These are phyloP conservation scores for Drosophila peninsularis DNA, from an alignment of 2,888 invertebrate species.

Conservation along the genomic window DNA sequence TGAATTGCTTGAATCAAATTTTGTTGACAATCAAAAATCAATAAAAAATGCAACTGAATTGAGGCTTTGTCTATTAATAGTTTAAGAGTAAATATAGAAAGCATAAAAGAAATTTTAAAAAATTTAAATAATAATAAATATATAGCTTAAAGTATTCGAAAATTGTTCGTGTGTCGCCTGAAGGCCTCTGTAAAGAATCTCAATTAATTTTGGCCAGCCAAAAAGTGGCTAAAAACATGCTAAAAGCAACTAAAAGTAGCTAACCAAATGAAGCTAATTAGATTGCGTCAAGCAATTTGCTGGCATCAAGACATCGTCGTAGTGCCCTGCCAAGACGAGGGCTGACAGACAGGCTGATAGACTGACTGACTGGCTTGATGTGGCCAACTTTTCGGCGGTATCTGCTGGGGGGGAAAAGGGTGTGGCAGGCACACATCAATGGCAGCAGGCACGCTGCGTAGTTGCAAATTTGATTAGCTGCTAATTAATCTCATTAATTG, in stretches of 20 bases:
- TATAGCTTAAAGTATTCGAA: neutral
- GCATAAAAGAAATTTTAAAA: no score
- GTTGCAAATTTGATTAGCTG: slow-evolving; percentile 74
- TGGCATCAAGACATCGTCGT: slow-evolving; percentile 47
- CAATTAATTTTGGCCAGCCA: slow-evolving; percentile 18
- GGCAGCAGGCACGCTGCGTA: slow-evolving; percentile 50
- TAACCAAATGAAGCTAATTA: slow-evolving; percentile 71
- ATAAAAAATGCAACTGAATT: neutral
- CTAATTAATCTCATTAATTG: slow-evolving; percentile 76
- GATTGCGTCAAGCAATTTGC: slow-evolving; percentile 69
- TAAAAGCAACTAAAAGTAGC: slow-evolving; percentile 67
- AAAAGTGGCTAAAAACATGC: slow-evolving; percentile 34
- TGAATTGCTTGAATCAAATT: neutral
- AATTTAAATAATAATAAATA: neutral
- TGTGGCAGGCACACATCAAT: slow-evolving; percentile 47
- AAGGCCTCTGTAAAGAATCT: neutral
- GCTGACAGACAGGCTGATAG: slow-evolving; percentile 10
- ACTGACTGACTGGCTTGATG: slow-evolving; percentile 10
- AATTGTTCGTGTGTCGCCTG: neutral
- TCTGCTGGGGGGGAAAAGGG: neutral
- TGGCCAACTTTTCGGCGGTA: slow-evolving; percentile 32
- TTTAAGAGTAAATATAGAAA: neutral
- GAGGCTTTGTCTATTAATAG: neutral
- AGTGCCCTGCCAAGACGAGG: slow-evolving; percentile 19
- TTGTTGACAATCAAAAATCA: neutral